Percentiles rank a stretch among this genome's conserved stretches.
phyloP scores from a whole-genome alignment of 2,797 vertebrate species.

The Sebastiscus tertius region DNA sequence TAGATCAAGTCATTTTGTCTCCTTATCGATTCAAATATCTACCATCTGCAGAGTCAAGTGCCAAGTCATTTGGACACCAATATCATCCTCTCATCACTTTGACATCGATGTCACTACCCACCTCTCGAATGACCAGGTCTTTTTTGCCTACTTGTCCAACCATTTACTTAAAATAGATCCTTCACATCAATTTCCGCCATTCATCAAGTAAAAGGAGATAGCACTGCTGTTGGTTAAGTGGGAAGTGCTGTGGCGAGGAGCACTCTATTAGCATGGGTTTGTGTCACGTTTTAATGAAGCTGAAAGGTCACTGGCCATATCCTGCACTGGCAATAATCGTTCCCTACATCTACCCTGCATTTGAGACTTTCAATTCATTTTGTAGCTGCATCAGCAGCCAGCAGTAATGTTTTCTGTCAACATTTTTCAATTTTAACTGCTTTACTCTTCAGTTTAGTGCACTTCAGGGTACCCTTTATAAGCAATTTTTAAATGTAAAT shows the following conservation, averaged over 20 bases:
- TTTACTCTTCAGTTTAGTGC: neutral
- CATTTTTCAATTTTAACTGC: neutral
- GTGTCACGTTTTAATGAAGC: slow-evolving; percentile 27
- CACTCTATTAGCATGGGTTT: neutral
- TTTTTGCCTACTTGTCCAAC: slow-evolving; percentile 1
- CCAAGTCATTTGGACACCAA: slow-evolving; percentile 21
- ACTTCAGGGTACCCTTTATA: neutral
- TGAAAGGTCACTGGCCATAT: slow-evolving; percentile 18
- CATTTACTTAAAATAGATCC: slow-evolving; percentile 12
- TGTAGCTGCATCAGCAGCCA: neutral
- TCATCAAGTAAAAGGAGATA: slow-evolving; percentile 7
- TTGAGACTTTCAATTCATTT: neutral
- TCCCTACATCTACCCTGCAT: neutral
- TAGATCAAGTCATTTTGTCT: neutral
- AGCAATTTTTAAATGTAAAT: neutral
- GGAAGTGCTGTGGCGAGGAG: neutral
- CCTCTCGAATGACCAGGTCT: slow-evolving; percentile 1
- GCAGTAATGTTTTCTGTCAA: neutral
- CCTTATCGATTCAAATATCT: neutral
- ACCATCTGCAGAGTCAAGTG: neutral
- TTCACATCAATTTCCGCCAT: neutral
- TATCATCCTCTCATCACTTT: slow-evolving; percentile 12
- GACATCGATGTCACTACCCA: neutral
- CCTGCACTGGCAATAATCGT: neutral
- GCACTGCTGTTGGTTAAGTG: slow-evolving; percentile 2